Conservation (phyloP, 2,888 invertebrate species). For the Lissocephala sabroskyi region DNA sequence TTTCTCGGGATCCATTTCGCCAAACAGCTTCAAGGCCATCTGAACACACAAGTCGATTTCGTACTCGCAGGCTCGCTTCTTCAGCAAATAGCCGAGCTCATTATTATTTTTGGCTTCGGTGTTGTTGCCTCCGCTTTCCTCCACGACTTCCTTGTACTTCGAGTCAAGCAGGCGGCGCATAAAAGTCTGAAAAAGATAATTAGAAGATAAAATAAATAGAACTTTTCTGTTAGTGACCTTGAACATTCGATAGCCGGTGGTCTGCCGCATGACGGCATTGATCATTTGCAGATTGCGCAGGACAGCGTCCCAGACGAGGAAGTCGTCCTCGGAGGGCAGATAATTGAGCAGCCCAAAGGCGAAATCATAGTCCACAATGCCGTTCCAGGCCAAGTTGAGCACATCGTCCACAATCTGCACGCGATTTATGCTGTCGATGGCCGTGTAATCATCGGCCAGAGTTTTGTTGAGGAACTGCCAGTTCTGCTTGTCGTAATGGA, state of each 20-base stretch:
- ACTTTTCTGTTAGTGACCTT: conserved; percentile 42
- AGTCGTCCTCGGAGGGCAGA: conserved; percentile 78
- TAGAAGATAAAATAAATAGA: no score
- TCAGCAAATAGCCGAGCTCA: conserved; percentile 23
- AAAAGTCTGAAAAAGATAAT: not conserved
- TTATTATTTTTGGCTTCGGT: no score
- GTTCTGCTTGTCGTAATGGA: conserved; percentile 81
- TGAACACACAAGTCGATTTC: not conserved
- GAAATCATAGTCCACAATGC: conserved; percentile 77
- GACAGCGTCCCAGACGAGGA: conserved; percentile 84
- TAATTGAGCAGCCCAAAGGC: conserved; percentile 81
- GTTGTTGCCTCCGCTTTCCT: not conserved
- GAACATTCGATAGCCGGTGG: conserved; percentile 74
- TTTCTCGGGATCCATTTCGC: not conserved
- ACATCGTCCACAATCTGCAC: conserved; percentile 86
- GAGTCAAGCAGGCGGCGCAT: conserved; percentile 1
- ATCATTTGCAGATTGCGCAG: conserved; percentile 1
- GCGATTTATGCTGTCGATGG: conserved; percentile 79
- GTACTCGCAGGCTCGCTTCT: conserved; percentile 77
- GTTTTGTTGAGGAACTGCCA: conserved; percentile 75
- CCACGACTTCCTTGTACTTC: conserved; percentile 3
- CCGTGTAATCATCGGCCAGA: conserved; percentile 46
- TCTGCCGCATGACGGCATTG: conserved; percentile 71
- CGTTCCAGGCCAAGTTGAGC: conserved; percentile 84
- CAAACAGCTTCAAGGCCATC: not conserved